Conservation (phyloP, 2,113 vertebrate genomes). For the Paradoxurus hermaphroditus region DNA sequence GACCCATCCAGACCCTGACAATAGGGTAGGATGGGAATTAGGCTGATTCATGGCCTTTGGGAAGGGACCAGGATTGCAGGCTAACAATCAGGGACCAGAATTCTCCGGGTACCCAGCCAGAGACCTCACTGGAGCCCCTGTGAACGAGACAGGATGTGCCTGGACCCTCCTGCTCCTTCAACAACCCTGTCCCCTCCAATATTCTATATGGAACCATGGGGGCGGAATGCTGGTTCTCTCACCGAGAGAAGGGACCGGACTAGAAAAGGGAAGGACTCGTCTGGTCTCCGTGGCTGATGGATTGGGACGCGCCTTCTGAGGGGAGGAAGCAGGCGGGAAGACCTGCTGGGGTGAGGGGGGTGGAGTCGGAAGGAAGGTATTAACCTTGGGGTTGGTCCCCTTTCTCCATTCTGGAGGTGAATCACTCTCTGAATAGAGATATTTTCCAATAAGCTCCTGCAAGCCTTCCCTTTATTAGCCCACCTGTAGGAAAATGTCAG, state of each 20-base stretch:
- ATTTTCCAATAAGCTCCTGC: conserved; percentile 41
- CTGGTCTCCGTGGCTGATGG: background rate
- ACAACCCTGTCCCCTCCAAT: background rate
- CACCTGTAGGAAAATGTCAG: conserved; percentile 42
- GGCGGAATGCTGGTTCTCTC: background rate
- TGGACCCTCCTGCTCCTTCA: background rate
- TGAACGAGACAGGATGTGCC: background rate
- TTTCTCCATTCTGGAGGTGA: background rate
- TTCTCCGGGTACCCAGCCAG: background rate
- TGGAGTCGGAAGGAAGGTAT: background rate
- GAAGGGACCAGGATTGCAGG: background rate
- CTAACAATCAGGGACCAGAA: background rate
- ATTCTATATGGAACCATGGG: background rate
- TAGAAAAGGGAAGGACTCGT: background rate
- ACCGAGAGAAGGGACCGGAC: background rate
- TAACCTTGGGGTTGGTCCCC: background rate
- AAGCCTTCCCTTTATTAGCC: conserved; percentile 67
- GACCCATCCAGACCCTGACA: background rate
- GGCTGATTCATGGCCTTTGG: background rate
- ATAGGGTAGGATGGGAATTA: background rate
- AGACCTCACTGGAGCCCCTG: background rate
- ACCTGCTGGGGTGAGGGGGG: background rate
- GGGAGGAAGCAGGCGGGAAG: background rate
- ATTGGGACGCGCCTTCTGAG: background rate
- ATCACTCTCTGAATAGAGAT: conserved; percentile 34